These are phyloP conservation scores for Platysteira castanea DNA, from an alignment of 2,113 vertebrate genomes.

Conservation along the genomic window DNA sequence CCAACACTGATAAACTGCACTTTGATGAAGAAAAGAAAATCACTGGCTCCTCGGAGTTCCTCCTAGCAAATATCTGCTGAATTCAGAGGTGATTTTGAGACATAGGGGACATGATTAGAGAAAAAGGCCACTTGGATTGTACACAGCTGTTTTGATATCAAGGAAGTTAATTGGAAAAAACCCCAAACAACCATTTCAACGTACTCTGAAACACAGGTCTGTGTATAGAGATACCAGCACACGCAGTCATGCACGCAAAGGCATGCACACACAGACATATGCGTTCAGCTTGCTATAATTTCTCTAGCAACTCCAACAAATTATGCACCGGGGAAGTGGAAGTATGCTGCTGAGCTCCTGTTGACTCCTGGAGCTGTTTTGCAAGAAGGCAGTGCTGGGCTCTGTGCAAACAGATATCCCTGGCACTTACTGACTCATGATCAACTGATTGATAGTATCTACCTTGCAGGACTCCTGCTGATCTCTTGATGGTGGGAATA, in stretches of 20 bases:
- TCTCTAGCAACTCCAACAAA: not conserved
- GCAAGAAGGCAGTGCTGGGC: not conserved
- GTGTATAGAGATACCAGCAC: not conserved
- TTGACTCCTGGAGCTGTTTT: not conserved
- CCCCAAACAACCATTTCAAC: accelerated
- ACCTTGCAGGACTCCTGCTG: not conserved
- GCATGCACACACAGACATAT: accelerated
- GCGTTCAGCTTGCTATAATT: not conserved
- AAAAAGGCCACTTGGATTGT: not conserved
- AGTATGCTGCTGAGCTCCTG: not conserved
- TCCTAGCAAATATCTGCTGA: not conserved
- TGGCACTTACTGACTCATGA: not conserved
- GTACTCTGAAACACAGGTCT: not conserved
- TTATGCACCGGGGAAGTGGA: not conserved
- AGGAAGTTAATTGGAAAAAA: not conserved
- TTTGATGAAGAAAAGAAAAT: not conserved
- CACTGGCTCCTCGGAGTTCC: not conserved
- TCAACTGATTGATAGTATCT: not conserved
- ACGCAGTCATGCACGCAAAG: not conserved
- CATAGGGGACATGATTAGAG: accelerated
- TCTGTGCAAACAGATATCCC: not conserved
- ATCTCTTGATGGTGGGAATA: not conserved
- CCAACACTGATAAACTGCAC: not conserved
- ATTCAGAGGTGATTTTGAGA: not conserved
- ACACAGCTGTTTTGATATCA: not conserved